Evolutionary conservation across 2,888 invertebrate species (phyloP), one percentile per base, ranked within the genome.

Genomic region (Caenorhabditis zanzibari): DNA sequence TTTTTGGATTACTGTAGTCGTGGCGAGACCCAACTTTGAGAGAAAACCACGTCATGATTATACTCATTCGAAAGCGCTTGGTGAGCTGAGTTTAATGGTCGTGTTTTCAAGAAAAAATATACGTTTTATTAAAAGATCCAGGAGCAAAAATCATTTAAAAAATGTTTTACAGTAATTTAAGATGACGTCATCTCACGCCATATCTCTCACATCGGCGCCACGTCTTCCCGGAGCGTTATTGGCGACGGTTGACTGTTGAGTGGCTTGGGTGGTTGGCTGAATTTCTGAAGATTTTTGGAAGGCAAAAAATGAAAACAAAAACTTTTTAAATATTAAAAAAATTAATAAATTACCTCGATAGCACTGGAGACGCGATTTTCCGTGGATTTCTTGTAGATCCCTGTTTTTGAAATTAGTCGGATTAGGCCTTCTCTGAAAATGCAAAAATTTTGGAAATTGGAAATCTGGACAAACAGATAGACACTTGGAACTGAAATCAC

Each of bases 211-310:
- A 19, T 44, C 52, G 61, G 63, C 24, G n/a, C n/a, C n/a, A 4
- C 63, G 63, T n/a, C 47, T 44, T 52, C 49, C 52, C 35, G 54
- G 38, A 28, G n/a, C n/a, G n/a, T 9, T n/a, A 16, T 58, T 58
- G 35, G 12, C 52, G 22, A n/a, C 38, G 2, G 12, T 54, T 54
- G 74, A 74, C 44, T 56, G 63, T 38, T 22, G 35, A 35, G 58
- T 35, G 49, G 75, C 75, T 64, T 66, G 66, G 44, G 75, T 63
- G 35, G 73, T 66, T 66, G 75, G 75, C 66, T 75, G 75, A 75
- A 75, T 75, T 75, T 68, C 75, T 68, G 66, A 75, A 75, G 54
- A 52, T 12, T 38, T 52, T 26, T 26, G 12, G 12, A 22, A 10
- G 1, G 35, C 16, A 56, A 41, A 9, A 49, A 14, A 26, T 22